Percentiles rank a stretch among this genome's conserved stretches.
Evolutionary conservation across 2,113 vertebrate species (phyloP).

Genomic region (Calidris pugnax): DNA sequence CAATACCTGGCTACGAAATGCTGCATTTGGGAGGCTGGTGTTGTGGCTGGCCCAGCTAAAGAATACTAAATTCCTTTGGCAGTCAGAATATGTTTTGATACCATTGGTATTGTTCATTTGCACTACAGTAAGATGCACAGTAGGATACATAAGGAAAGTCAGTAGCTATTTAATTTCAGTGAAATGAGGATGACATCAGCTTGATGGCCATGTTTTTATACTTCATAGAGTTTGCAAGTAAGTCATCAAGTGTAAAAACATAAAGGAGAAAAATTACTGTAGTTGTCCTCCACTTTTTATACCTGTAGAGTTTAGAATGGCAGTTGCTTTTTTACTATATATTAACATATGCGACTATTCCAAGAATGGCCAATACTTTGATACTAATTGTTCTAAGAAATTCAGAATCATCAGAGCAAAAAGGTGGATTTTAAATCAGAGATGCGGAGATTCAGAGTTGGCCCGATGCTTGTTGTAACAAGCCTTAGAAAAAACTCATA

Average conservation of each 20-base stretch:
- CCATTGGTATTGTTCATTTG: background rate
- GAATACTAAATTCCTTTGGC: background rate
- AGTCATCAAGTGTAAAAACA: background rate
- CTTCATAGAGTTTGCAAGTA: background rate
- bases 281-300: background rate
- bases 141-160: background rate
- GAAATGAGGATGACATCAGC: background rate
- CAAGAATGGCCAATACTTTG: background rate
- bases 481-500: background rate
- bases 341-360: background rate
- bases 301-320: background rate
- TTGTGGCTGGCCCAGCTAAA: background rate
- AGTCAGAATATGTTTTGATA: background rate
- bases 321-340: background rate
- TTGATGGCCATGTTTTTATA: background rate
- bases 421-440: background rate
- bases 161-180: background rate
- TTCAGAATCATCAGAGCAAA: background rate
- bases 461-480: background rate
- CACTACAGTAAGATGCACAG: background rate
- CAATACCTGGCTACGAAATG: background rate
- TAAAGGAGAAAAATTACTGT: background rate
- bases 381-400: background rate
- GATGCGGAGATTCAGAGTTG: background rate
- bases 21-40: background rate